Conservation (phyloP, 2,888 invertebrate genomes). For the Aphidoletes aphidimyza region DNA sequence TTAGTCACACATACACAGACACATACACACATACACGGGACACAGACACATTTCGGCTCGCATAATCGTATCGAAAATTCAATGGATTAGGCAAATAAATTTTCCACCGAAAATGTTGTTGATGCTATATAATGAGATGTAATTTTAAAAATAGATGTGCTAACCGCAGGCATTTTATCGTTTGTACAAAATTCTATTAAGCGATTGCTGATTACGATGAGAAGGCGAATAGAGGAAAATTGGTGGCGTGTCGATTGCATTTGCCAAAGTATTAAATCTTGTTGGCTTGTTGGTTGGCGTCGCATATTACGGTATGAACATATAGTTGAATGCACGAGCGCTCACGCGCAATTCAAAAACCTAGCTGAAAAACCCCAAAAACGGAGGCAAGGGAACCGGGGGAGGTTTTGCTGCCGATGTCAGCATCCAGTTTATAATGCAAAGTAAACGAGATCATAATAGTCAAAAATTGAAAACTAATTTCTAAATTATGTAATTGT, state of each 20-base stretch:
- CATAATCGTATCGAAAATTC: slow-evolving; percentile 10
- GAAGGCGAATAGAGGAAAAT: too few relatives aligned
- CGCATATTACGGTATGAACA: too few relatives aligned
- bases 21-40: too few relatives aligned
- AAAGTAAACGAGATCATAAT: slow-evolving; percentile 49
- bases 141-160: slow-evolving; percentile 36
- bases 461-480: slow-evolving; percentile 51
- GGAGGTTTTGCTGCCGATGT: slow-evolving; percentile 17
- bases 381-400: too few relatives aligned
- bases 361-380: too few relatives aligned
- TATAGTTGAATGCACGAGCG: too few relatives aligned
- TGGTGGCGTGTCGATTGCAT: neutral
- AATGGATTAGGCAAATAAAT: slow-evolving; percentile 20
- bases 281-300: neutral
- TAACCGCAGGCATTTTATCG: slow-evolving; percentile 38
- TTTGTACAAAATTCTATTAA: slow-evolving; percentile 18
- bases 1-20: too few relatives aligned
- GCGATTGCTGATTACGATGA: slow-evolving; percentile 39
- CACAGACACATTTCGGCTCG: too few relatives aligned
- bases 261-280: neutral
- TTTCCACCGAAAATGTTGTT: neutral
- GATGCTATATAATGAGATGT: slow-evolving; percentile 17
- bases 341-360: too few relatives aligned
- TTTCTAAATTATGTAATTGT: slow-evolving; percentile 47
- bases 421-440: slow-evolving; percentile 1